Percentiles rank a stretch among this genome's conserved stretches.
These are phyloP conservation scores for Rutilus rutilus DNA, from an alignment of 2,113 vertebrate genomes.

Conservation along the genomic window DNA sequence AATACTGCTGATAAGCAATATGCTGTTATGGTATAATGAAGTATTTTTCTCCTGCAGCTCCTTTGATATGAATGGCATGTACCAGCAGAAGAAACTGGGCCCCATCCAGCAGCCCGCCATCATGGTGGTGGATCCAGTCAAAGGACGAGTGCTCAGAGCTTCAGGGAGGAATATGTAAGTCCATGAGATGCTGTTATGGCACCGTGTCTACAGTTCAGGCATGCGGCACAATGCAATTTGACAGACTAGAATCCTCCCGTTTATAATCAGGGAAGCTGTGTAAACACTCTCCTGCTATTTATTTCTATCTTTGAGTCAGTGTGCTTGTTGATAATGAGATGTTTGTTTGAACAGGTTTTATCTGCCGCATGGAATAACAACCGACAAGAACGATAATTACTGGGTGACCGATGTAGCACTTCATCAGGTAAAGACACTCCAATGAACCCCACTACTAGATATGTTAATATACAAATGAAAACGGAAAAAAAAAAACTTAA, in stretches of 20 bases:
- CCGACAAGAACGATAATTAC: constrained; percentile 88
- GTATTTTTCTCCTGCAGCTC: constrained; percentile 76
- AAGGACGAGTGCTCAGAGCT: constrained; percentile 82
- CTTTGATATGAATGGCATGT: constrained; percentile 84
- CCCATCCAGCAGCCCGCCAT: constrained; percentile 93
- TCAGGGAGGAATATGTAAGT: constrained; percentile 90
- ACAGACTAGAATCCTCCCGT: neutral
- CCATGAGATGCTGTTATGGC: neutral
- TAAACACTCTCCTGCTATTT: neutral
- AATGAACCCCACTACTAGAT: neutral
- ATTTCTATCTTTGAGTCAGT: neutral
- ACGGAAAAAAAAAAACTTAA: neutral
- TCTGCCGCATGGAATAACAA: constrained; percentile 91
- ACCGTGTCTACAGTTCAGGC: neutral
- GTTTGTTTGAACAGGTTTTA: constrained; percentile 83
- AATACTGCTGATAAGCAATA: neutral
- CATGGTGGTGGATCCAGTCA: constrained; percentile 84
- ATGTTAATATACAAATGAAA: neutral
- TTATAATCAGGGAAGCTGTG: neutral
- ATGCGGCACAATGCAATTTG: neutral
- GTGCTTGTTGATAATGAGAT: neutral
- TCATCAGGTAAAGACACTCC: constrained; percentile 84
- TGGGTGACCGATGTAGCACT: constrained; percentile 98
- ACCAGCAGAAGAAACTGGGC: constrained; percentile 88
- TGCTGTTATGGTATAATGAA: neutral